Evolutionary conservation across 1,140 invertebrate species (phyloP), one percentile per base, ranked within the genome.

Genomic region (Eurosta solidaginis): DNA sequence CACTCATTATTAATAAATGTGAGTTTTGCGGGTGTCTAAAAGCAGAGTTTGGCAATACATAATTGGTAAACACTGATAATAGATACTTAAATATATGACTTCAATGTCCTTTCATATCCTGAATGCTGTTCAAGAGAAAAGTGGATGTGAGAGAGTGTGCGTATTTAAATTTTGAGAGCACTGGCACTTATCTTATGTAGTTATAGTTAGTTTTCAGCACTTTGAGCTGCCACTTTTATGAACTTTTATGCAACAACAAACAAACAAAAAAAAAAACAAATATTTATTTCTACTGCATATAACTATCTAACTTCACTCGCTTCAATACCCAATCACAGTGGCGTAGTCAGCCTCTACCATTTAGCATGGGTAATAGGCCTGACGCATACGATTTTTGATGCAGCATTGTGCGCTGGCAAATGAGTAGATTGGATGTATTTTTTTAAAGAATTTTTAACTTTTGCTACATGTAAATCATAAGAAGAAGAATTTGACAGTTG

Each of bases 1-100:
- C 36, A 40, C 17, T 10, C 25, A 9, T 10, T 59, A 20, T 33
- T 59, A 59, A 17, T 59, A 59, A 4, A n/a, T 36, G n/a, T n/a
- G n/a, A n/a, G n/a, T n/a, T n/a, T n/a, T 40, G n/a, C 20, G 59
- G 6, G 59, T 68, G 59, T 68, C 33, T 20, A 7, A 25, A n/a
- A n/a, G 10, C 1, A 45, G 17, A 17, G 14, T 25, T 45, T 74
- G 1, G 45, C 44, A 45, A 74, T 74, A n/a, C n/a, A n/a, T n/a
- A 74, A 74, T 74, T 74, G 73, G 73, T 74, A 74, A 74, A 74
- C 73, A 74, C 73, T 74, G 73, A 74, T 74, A 74, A 47, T 45
- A 68, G 59, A 68, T n/a, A 42, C 59, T 68, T 68, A 68, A 63
- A 68, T 68, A 68, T 68, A 68, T 68, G 59, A 40, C 33, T 40